phyloP scores from a whole-genome alignment of 2,888 invertebrate species.

The Formica aserva region DNA sequence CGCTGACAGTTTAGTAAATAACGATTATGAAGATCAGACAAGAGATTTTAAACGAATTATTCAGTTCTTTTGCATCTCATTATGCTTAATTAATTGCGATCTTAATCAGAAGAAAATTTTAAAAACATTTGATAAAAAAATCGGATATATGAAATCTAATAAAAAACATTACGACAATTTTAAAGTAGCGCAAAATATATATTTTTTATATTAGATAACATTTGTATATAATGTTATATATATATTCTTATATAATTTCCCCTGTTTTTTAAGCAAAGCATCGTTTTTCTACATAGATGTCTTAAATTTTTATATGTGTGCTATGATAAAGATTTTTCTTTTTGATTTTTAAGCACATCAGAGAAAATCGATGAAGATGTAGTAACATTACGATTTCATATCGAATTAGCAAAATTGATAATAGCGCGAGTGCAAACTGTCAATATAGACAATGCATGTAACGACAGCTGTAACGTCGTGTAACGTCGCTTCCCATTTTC shows the following conservation, averaged over 20 bases:
- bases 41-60: background rate
- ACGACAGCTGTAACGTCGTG: conserved; percentile 16
- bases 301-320: background rate
- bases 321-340: background rate
- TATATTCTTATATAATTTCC: background rate
- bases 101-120: background rate
- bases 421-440: conserved; percentile 21
- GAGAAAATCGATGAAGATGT: background rate
- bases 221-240: background rate
- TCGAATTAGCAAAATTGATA: conserved; percentile 30
- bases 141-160: background rate
- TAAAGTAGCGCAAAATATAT: background rate
- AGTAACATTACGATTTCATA: conserved; percentile 1
- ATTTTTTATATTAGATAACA: conserved; percentile 1
- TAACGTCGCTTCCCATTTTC: conserved; percentile 35
- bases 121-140: background rate
- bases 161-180: background rate
- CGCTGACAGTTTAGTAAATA: background rate
- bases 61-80: background rate
- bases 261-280: background rate
- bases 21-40: background rate
- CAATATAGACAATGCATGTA: conserved; percentile 17
- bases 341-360: background rate
- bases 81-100: background rate
- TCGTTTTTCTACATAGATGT: background rate